Conservation (phyloP, 2,113 vertebrate species). For the Trochalopteron elliotii region DNA sequence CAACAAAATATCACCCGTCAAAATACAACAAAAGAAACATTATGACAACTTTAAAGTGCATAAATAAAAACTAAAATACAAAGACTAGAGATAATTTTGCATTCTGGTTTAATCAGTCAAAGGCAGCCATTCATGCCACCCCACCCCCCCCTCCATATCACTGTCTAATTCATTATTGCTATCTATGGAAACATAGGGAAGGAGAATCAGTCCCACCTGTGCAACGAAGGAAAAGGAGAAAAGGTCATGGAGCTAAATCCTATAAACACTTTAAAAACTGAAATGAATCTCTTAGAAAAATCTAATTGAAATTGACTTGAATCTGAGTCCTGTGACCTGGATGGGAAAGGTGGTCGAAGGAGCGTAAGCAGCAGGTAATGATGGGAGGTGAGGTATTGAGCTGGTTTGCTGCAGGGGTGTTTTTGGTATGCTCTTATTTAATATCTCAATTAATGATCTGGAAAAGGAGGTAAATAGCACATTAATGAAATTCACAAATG, state of each 20-base stretch:
- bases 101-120: background rate
- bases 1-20: background rate
- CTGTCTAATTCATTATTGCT: background rate
- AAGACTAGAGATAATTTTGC: background rate
- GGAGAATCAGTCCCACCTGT: background rate
- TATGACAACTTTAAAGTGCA: background rate
- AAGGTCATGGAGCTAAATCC: background rate
- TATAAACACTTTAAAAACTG: background rate
- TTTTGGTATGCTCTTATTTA: conserved; percentile 50
- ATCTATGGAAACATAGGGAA: background rate
- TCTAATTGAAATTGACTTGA: conserved; percentile 10
- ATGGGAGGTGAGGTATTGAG: background rate
- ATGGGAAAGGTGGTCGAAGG: background rate
- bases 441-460: conserved; percentile 68
- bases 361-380: background rate
- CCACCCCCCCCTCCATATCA: background rate
- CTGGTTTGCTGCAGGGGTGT: background rate
- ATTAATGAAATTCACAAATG: conserved; percentile 70
- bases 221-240: background rate
- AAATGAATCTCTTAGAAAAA: conserved; percentile 15
- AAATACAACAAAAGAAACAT: background rate
- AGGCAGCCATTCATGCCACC: background rate
- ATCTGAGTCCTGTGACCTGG: background rate
- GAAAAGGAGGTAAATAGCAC: conserved; percentile 49
- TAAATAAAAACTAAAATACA: background rate